Evolutionary conservation across 23 tunicate genomes (phyloP).

Genomic region (Halocynthia aurantium): DNA sequence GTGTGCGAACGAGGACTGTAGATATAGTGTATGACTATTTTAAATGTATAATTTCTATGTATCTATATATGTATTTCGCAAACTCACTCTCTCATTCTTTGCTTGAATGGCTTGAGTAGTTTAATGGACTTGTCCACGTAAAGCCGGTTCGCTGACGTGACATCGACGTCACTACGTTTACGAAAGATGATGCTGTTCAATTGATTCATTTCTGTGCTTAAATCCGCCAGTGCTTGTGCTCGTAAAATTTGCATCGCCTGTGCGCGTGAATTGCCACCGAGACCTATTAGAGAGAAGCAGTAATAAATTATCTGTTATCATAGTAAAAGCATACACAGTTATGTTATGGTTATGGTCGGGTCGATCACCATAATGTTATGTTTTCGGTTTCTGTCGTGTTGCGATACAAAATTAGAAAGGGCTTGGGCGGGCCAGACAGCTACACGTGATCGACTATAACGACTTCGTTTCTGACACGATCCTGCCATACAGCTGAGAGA

Average conservation of each 20-base stretch:
- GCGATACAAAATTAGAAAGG: too few species aligned
- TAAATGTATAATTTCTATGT: neutral
- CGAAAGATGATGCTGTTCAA: conserved; percentile 26
- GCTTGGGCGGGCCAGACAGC: too few species aligned
- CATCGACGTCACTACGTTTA: conserved; percentile 12
- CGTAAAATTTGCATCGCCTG: conserved; percentile 44
- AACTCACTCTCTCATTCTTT: conserved; percentile 35
- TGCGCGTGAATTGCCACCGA: conserved; percentile 32
- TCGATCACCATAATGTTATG: too few species aligned
- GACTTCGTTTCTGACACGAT: too few species aligned
- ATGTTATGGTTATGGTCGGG: neutral
- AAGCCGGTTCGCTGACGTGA: conserved; percentile 44
- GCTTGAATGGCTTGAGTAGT: conserved; percentile 33
- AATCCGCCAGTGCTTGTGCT: conserved; percentile 15
- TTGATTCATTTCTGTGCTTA: conserved; percentile 20
- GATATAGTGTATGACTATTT: too few species aligned
- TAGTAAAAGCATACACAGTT: neutral
- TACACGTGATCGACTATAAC: too few species aligned
- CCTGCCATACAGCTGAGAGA: too few species aligned
- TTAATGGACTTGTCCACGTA: conserved; percentile 39
- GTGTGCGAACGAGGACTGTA: too few species aligned
- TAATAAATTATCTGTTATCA: neutral
- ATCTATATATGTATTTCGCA: too few species aligned
- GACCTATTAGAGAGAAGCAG: conserved; percentile 21
- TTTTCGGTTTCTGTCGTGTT: too few species aligned